Conservation (phyloP, 2,888 invertebrate genomes). For the Calameuta idolon region DNA sequence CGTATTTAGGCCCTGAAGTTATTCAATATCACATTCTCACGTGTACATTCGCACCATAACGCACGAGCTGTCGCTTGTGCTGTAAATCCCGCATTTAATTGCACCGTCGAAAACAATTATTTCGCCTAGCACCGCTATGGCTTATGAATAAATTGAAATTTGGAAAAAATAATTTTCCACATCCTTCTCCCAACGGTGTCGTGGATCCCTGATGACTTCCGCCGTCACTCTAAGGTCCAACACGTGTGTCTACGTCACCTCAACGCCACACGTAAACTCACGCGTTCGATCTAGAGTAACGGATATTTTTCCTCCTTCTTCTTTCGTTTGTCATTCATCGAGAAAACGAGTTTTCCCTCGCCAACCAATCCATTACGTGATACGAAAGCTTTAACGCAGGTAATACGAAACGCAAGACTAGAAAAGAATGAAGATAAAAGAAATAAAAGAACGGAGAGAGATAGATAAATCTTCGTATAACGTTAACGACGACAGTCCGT, state of each 20-base stretch:
- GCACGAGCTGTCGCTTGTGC: too few relatives aligned
- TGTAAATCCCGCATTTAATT: too few relatives aligned
- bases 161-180: too few relatives aligned
- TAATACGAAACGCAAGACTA: background rate
- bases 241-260: conserved; percentile 66
- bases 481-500: background rate
- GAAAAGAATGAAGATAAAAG: background rate
- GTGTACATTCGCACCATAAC: too few relatives aligned
- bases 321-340: background rate
- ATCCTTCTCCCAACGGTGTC: too few relatives aligned
- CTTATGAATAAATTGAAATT: too few relatives aligned
- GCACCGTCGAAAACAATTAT: too few relatives aligned
- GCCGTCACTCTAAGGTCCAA: conserved; percentile 65
- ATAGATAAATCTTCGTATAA: background rate
- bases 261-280: conserved; percentile 66
- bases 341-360: background rate
- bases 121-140: too few relatives aligned
- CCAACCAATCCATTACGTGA: background rate
- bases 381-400: background rate
- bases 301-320: conserved; percentile 2
- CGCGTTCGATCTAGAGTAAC: conserved; percentile 66
- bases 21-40: too few relatives aligned
- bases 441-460: background rate
- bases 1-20: too few relatives aligned
- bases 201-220: conserved; percentile 29